Conservation (phyloP, 2,113 vertebrate species). For the Boulengeromyrus knoepffleri region DNA sequence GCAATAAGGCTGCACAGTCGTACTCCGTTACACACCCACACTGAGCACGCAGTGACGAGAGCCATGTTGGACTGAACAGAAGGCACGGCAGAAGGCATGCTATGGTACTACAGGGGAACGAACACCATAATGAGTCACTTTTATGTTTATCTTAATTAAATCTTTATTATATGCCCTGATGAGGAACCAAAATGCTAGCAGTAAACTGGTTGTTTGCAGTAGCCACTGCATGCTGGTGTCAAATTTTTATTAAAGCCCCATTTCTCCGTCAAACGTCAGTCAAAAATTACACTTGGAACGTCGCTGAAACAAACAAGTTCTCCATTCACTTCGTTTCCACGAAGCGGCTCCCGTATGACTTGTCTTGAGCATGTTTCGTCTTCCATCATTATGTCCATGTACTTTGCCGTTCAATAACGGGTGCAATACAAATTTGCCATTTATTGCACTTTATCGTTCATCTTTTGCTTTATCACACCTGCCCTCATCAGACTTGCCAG, state of each 20-base stretch:
- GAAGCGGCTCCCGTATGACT: not conserved
- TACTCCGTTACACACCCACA: not conserved
- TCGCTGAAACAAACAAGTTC: not conserved
- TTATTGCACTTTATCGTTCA: not conserved
- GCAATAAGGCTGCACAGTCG: not conserved
- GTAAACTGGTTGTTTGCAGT: not conserved
- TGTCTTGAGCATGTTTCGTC: not conserved
- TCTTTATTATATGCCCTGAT: not conserved
- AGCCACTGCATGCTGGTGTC: not conserved
- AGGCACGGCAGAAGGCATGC: slow-evolving; percentile 1
- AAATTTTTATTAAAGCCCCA: not conserved
- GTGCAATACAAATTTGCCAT: too few relatives aligned
- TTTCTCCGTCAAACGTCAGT: not conserved
- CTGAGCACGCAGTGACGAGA: not conserved
- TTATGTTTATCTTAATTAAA: slow-evolving; percentile 9
- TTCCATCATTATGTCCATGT: not conserved
- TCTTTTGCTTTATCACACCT: not conserved
- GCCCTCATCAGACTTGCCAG: not conserved
- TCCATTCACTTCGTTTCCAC: too few relatives aligned
- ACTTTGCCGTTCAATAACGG: not conserved
- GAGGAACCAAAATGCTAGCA: not conserved
- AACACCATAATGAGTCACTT: slow-evolving; percentile 8
- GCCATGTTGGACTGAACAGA: not conserved
- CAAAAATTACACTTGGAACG: not conserved
- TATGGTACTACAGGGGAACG: not conserved